Evolutionary conservation across 2,888 invertebrate species (phyloP).

Genomic region (Pollenia amentaria): DNA sequence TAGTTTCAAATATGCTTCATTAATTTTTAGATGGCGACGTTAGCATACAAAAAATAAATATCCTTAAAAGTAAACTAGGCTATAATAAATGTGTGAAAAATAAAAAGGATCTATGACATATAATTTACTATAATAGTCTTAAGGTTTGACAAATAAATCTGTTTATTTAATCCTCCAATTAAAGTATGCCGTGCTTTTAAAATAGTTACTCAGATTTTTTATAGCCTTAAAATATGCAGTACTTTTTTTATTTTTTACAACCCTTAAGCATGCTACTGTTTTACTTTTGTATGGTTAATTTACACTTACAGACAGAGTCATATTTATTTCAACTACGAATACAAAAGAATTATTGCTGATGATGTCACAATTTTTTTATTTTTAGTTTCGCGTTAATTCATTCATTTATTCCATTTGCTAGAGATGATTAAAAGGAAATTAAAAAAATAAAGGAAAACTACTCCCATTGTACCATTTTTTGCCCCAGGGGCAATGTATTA

Average conservation of each 20-base stretch:
- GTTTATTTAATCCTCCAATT: not conserved
- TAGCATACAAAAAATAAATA: not conserved
- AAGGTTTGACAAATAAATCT: conserved; percentile 2
- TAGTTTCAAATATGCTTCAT: conserved; percentile 64
- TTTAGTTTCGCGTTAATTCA: conserved; percentile 1
- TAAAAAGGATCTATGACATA: not conserved
- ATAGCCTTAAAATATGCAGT: conserved; percentile 28
- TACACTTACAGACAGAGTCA: not conserved
- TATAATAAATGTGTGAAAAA: not conserved
- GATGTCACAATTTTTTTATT: conserved; percentile 26
- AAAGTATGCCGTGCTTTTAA: not conserved
- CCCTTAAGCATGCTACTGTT: not conserved
- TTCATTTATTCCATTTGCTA: conserved; percentile 32
- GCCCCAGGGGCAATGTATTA: conserved; percentile 9
- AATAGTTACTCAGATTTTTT: not conserved
- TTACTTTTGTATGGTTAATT: not conserved
- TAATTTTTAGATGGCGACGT: conserved; percentile 34
- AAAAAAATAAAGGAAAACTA: not conserved
- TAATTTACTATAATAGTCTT: not conserved
- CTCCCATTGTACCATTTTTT: conserved; percentile 9
- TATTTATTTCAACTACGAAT: not conserved
- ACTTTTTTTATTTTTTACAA: not conserved
- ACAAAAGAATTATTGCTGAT: not conserved
- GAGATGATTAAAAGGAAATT: conserved; percentile 5
- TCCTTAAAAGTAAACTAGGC: not conserved